These are phyloP conservation scores for Marmota flaviventris DNA, from an alignment of 2,113 vertebrate species.

Conservation along the genomic window DNA sequence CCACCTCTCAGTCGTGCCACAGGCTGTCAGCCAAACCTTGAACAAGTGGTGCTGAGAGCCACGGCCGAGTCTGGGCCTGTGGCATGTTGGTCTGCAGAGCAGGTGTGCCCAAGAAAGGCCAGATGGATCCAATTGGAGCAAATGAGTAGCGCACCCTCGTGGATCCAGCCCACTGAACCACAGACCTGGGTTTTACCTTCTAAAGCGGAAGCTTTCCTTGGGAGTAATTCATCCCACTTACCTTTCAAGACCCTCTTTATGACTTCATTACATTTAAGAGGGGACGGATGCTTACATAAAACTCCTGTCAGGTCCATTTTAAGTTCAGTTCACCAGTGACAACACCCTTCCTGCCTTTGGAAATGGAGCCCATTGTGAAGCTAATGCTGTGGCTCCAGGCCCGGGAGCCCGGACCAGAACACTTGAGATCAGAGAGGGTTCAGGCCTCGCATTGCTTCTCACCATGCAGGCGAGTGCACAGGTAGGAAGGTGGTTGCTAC, in stretches of 20 bases:
- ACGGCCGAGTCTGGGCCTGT: too few species aligned
- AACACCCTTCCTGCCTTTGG: background rate
- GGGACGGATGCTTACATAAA: conserved; percentile 76
- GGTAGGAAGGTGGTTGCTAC: background rate
- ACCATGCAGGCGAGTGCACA: background rate
- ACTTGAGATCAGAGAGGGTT: background rate
- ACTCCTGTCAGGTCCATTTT: conserved; percentile 57
- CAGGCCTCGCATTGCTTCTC: background rate
- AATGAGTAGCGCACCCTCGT: conserved; percentile 45
- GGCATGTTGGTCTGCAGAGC: conserved; percentile 63
- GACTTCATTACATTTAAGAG: conserved; percentile 76
- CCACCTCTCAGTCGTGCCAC: too few species aligned
- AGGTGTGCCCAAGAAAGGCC: conserved; percentile 67
- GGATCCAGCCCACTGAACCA: conserved; percentile 51
- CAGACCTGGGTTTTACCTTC: conserved; percentile 77
- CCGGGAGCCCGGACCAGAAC: fast-evolving
- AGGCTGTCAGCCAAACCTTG: too few species aligned
- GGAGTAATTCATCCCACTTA: conserved; percentile 81
- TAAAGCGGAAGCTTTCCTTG: conserved; percentile 68
- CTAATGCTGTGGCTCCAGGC: background rate
- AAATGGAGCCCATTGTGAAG: background rate
- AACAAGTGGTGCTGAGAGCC: too few species aligned
- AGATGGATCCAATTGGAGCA: conserved; percentile 63
- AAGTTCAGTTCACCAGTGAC: background rate
- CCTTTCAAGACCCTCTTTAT: conserved; percentile 78